Evolutionary conservation across 2,888 invertebrate genomes (phyloP).

Genomic region (Cataglyphis cursor): DNA sequence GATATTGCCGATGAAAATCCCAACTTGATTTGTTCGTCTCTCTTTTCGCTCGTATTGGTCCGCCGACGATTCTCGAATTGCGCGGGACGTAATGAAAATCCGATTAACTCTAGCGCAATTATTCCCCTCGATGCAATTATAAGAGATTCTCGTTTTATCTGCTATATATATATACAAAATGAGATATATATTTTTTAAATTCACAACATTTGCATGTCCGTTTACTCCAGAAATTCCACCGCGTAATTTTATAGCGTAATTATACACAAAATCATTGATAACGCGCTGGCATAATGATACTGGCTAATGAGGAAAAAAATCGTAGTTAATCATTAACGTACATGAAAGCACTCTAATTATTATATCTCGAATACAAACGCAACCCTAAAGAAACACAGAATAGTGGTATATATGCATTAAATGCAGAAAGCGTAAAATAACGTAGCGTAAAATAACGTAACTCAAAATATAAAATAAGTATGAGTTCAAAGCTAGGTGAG

Average conservation of each 20-base stretch:
- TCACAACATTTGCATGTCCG: conserved; percentile 17
- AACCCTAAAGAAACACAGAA: not conserved
- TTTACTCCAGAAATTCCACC: conserved; percentile 53
- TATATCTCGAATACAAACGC: not conserved
- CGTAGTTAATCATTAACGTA: conserved; percentile 8
- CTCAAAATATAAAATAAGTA: not conserved
- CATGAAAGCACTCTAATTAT: not conserved
- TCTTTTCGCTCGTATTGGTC: conserved; percentile 55
- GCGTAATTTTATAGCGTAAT: conserved; percentile 52
- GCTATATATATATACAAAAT: not conserved
- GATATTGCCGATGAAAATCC: conserved; percentile 35
- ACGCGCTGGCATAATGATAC: conserved; percentile 18
- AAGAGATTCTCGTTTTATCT: conserved; percentile 62
- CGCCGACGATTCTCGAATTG: conserved; percentile 64
- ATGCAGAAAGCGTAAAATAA: not conserved
- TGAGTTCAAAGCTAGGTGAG: not conserved
- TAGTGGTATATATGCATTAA: too few relatives aligned
- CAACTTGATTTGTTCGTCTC: conserved; percentile 46
- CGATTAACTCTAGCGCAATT: conserved; percentile 70
- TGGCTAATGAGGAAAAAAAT: conserved; percentile 26
- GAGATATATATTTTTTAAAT: conserved; percentile 38
- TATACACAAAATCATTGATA: conserved; percentile 23
- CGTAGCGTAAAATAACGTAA: not conserved
- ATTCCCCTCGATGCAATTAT: conserved; percentile 66
- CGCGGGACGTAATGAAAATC: conserved; percentile 63